These are phyloP conservation scores for Podabrus alpinus DNA, from an alignment of 2,888 invertebrate genomes.

Conservation along the genomic window DNA sequence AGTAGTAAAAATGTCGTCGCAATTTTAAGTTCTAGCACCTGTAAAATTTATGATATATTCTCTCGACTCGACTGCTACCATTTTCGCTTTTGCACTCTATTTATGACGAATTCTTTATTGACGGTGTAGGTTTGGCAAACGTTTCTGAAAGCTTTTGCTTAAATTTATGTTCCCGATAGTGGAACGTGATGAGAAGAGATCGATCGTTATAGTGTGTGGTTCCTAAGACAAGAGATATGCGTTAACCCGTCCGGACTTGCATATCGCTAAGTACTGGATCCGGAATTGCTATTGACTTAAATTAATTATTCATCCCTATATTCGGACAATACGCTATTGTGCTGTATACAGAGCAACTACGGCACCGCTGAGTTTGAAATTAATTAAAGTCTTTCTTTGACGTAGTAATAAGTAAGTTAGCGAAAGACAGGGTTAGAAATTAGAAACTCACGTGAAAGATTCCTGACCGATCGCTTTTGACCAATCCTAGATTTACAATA, in stretches of 20 bases:
- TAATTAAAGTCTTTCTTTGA: neutral
- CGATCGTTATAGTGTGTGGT: conserved; percentile 16
- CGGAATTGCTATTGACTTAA: conserved; percentile 33
- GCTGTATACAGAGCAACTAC: conserved; percentile 35
- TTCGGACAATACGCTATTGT: conserved; percentile 43
- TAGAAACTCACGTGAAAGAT: neutral
- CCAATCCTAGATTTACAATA: conserved; percentile 11
- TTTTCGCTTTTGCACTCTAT: conserved; percentile 20
- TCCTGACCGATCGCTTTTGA: conserved; percentile 10
- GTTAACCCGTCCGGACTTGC: conserved; percentile 10
- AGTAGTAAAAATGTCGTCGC: conserved; percentile 13
- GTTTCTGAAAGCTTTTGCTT: conserved; percentile 7
- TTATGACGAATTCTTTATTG: conserved; percentile 25
- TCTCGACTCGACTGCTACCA: conserved; percentile 15
- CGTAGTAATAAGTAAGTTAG: neutral
- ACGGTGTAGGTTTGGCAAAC: conserved; percentile 15
- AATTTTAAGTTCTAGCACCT: conserved; percentile 6
- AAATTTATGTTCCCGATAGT: conserved; percentile 14
- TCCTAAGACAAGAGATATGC: conserved; percentile 22
- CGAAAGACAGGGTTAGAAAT: neutral
- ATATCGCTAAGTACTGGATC: conserved; percentile 13
- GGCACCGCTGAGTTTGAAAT: conserved; percentile 29
- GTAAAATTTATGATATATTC: conserved; percentile 19
- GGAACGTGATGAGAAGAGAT: conserved; percentile 7
- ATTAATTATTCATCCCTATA: conserved; percentile 43